Percentiles rank a stretch among this genome's conserved stretches.
Evolutionary conservation across 2,113 vertebrate species (phyloP).

Genomic region (Larimichthys polyactis): DNA sequence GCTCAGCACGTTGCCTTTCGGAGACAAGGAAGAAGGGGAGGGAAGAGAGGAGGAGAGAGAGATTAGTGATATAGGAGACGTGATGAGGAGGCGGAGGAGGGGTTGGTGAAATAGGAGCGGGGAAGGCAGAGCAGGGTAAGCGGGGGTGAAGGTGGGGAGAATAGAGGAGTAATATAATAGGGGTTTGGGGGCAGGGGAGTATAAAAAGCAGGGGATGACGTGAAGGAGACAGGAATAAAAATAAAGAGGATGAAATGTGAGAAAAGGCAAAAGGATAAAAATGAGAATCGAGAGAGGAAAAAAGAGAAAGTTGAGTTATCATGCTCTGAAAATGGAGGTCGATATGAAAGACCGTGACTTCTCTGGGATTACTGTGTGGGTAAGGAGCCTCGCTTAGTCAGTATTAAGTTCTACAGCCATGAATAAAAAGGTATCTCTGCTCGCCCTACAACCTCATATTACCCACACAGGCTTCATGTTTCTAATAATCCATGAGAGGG

Average conservation of each 20-base stretch:
- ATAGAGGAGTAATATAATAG: not conserved
- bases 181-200: not conserved
- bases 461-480: slow-evolving; percentile 44
- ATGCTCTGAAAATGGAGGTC: not conserved
- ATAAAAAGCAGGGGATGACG: not conserved
- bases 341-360: slow-evolving; percentile 18
- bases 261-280: not conserved
- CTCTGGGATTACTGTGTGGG: slow-evolving; percentile 7
- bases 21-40: slow-evolving; percentile 1
- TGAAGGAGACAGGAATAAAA: not conserved
- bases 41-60: not conserved
- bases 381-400: slow-evolving; percentile 1
- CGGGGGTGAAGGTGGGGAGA: too few species aligned
- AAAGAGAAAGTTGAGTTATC: not conserved
- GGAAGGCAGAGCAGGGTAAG: not conserved
- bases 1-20: slow-evolving; percentile 91
- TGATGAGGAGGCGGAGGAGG: slow-evolving; percentile 1
- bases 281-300: not conserved
- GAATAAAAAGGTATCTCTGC: slow-evolving; percentile 13
- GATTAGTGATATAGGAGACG: slow-evolving; percentile 14
- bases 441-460: slow-evolving; percentile 15
- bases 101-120: slow-evolving; percentile 15
- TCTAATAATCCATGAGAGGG: slow-evolving; percentile 28
- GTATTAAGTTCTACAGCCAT: slow-evolving; percentile 7
- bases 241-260: not conserved